A percentile compares a stretch with the other conserved stretches of the same genome.
These are phyloP conservation scores for Periophthalmus modestus DNA, from an alignment of 2,113 vertebrate species.

Conservation along the genomic window DNA sequence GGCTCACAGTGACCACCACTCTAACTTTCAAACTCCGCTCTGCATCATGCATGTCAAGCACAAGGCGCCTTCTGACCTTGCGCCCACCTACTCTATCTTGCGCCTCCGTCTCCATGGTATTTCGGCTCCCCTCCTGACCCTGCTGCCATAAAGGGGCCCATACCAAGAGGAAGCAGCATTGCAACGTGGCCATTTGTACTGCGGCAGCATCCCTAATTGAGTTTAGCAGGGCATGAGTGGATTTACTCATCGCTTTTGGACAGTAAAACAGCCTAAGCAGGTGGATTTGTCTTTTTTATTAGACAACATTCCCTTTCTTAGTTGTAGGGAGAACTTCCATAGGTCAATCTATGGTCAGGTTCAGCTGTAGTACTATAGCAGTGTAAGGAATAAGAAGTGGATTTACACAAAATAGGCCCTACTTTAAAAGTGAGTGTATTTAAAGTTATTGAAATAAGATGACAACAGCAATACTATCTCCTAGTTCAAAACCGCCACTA, in stretches of 20 bases:
- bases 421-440: neutral
- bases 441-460: no score
- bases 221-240: constrained; percentile 74
- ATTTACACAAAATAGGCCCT: neutral
- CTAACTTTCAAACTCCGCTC: constrained; percentile 19
- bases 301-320: constrained; percentile 35
- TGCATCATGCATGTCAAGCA: constrained; percentile 45
- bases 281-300: constrained; percentile 68
- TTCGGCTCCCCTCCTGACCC: constrained; percentile 38
- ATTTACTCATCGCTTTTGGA: constrained; percentile 72
- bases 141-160: constrained; percentile 59
- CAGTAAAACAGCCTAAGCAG: constrained; percentile 62
- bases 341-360: constrained; percentile 39
- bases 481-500: neutral
- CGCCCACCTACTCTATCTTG: constrained; percentile 21
- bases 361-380: neutral
- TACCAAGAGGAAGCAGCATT: constrained; percentile 35
- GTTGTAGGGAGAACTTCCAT: constrained; percentile 41
- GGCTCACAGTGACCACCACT: constrained; percentile 41
- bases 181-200: constrained; percentile 32
- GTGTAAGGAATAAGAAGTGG: neutral
- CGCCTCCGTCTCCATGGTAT: constrained; percentile 12
- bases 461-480: neutral
- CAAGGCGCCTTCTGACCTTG: constrained; percentile 36
- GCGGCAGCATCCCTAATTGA: constrained; percentile 68